Evolutionary conservation across 2,888 invertebrate genomes (phyloP), one percentile per base, ranked within the genome.

Genomic region (Eristalis intricaria): DNA sequence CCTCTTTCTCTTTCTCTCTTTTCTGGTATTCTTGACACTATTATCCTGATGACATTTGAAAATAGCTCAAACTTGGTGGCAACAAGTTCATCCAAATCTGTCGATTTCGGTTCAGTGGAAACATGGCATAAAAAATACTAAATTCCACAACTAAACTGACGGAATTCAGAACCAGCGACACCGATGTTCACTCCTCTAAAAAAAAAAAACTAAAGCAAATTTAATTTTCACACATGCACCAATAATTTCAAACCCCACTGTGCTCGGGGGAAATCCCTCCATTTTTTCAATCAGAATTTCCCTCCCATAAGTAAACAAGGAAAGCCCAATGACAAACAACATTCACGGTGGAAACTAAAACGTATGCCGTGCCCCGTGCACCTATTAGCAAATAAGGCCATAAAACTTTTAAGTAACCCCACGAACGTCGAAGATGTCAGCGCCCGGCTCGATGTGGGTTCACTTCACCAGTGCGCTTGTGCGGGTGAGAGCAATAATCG

Each of bases 331-430:
- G 4, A 19, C n/a, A 19, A 19, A 19, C 5, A 50, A 1, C 7
- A 19, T 2, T 50, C 19, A 19, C 50, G 38, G 19, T 5, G 8
- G 19, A 64, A 81, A 64, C 38, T 58, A 32, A 74, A 64, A 1
- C 74, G 68, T 75, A 40, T n/a, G 8, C 61, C 32, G 8, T 5
- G 23, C 43, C 22, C 35, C 32, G 43, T 13, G 15, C 63, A 32
- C 32, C 66, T 60, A 43, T 64, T 64, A 29, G 64, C 40, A 69
- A 74, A 74, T 58, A 63, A 63, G 56, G 29, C 61, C 35, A 63
- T 63, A 64, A 68, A 63, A 69, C 38, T 66, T 61, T n/a, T 23
- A 29, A 66, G 32, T 43, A 32, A 32, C 29, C 43, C 50, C 3
- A 32, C 40, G 40, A 7, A 43, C 58, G 40, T 15, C 40, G n/a